Percentiles rank a stretch among this genome's conserved stretches.
Conservation (phyloP, 2,113 vertebrate genomes). For the Noturus placidus region DNA sequence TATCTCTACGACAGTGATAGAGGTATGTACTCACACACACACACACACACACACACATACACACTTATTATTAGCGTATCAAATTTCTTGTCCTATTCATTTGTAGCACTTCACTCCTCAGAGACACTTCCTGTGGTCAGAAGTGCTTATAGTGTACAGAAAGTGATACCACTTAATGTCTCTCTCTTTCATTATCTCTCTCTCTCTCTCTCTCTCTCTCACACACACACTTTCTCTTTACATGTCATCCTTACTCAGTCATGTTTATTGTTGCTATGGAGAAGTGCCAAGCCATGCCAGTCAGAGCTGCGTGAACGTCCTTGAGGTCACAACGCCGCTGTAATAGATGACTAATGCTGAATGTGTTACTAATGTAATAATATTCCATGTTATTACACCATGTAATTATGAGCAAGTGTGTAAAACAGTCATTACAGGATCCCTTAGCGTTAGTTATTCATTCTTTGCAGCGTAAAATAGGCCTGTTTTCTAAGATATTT, state of each 20-base stretch:
- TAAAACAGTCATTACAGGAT: background rate
- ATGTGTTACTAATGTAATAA: constrained; percentile 38
- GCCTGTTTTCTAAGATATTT: background rate
- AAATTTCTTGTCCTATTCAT: constrained; percentile 45
- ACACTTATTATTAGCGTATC: constrained; percentile 10
- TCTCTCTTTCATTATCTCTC: background rate
- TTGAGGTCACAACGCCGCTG: background rate
- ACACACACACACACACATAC: constrained; percentile 21
- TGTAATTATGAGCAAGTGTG: constrained; percentile 25
- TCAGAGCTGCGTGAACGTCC: background rate
- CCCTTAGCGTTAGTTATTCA: background rate
- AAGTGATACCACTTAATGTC: constrained; percentile 2
- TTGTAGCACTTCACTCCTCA: constrained; percentile 28
- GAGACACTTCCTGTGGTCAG: constrained; percentile 15
- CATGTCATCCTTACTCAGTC: constrained; percentile 28
- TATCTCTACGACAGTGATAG: constrained; percentile 96
- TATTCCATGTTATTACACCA: background rate
- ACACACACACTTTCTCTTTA: constrained; percentile 4
- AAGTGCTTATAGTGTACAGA: constrained; percentile 22
- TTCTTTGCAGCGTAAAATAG: background rate
- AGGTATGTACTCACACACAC: constrained; percentile 74
- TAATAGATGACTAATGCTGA: constrained; percentile 26
- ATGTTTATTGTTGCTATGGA: constrained; percentile 16
- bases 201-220: background rate
- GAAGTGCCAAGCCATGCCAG: background rate